A percentile compares a stretch with the other conserved stretches of the same genome.
phyloP scores from a whole-genome alignment of 2,888 invertebrate species.

The Steinernema scapterisci region DNA sequence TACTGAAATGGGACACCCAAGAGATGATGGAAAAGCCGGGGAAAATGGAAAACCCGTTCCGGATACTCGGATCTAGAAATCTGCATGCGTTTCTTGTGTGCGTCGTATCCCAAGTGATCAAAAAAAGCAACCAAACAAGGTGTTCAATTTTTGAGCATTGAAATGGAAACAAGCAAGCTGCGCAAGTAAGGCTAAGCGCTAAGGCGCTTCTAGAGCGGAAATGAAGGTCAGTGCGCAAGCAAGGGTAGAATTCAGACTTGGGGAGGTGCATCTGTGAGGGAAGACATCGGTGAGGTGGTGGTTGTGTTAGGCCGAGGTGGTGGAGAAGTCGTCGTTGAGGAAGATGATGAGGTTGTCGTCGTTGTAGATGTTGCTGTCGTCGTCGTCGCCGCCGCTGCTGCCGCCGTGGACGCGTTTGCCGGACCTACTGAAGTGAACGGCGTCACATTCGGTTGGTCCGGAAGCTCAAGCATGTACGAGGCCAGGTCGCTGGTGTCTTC shows the following conservation, averaged over 20 bases:
- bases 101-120: too few relatives aligned
- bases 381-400: not conserved
- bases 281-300: not conserved
- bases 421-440: not conserved
- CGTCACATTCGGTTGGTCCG: not conserved
- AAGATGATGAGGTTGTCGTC: not conserved
- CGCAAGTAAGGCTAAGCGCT: too few relatives aligned
- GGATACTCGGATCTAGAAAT: too few relatives aligned
- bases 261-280: not conserved
- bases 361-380: not conserved
- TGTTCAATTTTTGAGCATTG: too few relatives aligned
- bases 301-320: conserved; percentile 21
- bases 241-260: too few relatives aligned
- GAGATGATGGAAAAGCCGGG: too few relatives aligned
- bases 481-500: not conserved
- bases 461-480: conserved; percentile 10
- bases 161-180: too few relatives aligned
- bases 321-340: not conserved
- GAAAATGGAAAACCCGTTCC: too few relatives aligned
- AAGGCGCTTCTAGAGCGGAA: too few relatives aligned
- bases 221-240: too few relatives aligned
- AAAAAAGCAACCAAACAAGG: too few relatives aligned
- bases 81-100: too few relatives aligned
- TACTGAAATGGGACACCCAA: not conserved
- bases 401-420: not conserved